A percentile compares a stretch with the other conserved stretches of the same genome.
phyloP scores from a whole-genome alignment of 2,797 vertebrate species.

The Oreochromis mossambicus region DNA sequence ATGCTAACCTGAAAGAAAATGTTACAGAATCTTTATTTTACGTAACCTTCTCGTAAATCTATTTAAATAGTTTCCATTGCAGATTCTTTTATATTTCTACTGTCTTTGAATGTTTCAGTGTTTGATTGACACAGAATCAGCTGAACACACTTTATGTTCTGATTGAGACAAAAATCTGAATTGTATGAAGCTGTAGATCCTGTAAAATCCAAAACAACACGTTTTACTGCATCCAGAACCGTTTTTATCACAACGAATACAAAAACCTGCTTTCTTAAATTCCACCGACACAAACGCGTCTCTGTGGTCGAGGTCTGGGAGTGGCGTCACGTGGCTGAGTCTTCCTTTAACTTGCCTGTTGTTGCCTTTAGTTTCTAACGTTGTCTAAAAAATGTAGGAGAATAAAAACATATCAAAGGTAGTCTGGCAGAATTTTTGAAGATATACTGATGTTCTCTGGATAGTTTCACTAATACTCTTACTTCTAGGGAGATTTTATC shows the following conservation, averaged over 20 bases:
- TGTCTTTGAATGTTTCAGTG: background rate
- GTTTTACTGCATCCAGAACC: background rate
- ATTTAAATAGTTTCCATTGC: background rate
- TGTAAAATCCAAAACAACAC: background rate
- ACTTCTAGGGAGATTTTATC: slow-evolving; percentile 64
- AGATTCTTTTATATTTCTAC: background rate
- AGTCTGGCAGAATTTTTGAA: slow-evolving; percentile 63
- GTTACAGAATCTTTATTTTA: background rate
- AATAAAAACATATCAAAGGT: slow-evolving; percentile 74
- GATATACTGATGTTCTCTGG: slow-evolving; percentile 63
- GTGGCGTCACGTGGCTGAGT: slow-evolving; percentile 27
- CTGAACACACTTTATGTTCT: background rate
- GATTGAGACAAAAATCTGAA: background rate
- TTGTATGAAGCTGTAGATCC: background rate
- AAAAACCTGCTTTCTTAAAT: background rate
- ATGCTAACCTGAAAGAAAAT: rapidly evolving
- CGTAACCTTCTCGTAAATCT: background rate
- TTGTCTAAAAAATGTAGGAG: slow-evolving; percentile 54
- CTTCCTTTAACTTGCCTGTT: slow-evolving; percentile 73
- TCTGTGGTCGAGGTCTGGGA: background rate
- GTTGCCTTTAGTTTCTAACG: slow-evolving; percentile 79
- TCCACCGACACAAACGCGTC: background rate
- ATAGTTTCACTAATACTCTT: slow-evolving; percentile 37
- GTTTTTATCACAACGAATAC: background rate
- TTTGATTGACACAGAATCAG: background rate